phyloP scores from a whole-genome alignment of 2,797 vertebrate genomes.

The Loriculus beryllinus region DNA sequence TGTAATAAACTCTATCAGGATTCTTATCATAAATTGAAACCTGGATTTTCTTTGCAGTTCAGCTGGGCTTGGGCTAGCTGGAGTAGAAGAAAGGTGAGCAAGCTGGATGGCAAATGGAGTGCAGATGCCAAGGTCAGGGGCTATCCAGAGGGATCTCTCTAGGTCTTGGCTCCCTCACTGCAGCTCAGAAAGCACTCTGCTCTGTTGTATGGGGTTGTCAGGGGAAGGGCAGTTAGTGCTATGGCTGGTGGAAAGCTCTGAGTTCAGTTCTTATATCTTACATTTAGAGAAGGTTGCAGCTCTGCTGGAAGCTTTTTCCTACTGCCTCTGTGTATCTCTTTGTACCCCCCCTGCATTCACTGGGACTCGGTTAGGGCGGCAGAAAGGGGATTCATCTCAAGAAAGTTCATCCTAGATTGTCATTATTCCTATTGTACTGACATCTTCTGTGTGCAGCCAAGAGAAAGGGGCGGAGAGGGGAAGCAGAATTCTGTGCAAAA shows the following conservation, averaged over 20 bases:
- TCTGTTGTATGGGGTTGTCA: background rate
- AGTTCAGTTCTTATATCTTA: background rate
- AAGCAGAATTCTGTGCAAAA: background rate
- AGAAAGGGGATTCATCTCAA: fast-evolving
- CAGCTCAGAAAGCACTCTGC: background rate
- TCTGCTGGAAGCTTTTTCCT: background rate
- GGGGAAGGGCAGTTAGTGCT: background rate
- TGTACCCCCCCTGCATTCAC: background rate
- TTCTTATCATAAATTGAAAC: background rate
- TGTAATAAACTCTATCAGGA: background rate
- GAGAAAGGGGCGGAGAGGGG: background rate
- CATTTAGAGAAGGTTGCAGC: background rate
- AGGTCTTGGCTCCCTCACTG: fast-evolving
- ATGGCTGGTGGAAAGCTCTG: background rate
- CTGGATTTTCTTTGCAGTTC: background rate
- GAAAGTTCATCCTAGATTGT: background rate
- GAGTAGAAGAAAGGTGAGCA: fast-evolving
- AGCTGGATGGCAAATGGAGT: background rate
- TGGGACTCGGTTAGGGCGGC: fast-evolving
- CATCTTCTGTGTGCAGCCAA: background rate
- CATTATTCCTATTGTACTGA: background rate
- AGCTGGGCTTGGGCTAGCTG: background rate
- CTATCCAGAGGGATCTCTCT: fast-evolving
- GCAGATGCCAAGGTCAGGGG: background rate
- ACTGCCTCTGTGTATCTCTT: background rate